A percentile compares a stretch with the other conserved stretches of the same genome.
Evolutionary conservation across 1,140 invertebrate species (phyloP).

Genomic region (Heterodera schachtii): DNA sequence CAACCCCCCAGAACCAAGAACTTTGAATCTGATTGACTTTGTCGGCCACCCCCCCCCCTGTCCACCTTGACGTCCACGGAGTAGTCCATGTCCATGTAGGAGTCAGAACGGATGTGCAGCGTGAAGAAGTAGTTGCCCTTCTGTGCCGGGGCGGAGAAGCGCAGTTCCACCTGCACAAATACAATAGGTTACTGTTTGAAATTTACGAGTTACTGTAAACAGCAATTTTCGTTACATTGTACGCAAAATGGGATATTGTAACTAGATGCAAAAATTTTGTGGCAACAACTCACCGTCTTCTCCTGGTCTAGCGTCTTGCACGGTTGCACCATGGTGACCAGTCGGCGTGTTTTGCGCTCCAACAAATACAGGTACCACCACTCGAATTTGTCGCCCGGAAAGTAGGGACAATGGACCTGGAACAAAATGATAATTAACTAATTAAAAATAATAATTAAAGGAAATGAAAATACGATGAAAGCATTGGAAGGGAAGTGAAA

Average conservation of each 20-base stretch:
- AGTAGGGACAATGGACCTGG: conserved; percentile 88
- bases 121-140: conserved; percentile 88
- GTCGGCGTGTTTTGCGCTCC: conserved; percentile 84
- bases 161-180: conserved; percentile 79
- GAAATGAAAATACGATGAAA: no score
- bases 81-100: conserved; percentile 75
- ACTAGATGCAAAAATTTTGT: no score
- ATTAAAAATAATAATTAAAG: no score
- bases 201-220: background rate
- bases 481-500: no score
- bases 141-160: conserved; percentile 91
- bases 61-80: conserved; percentile 58
- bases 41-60: no score
- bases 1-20: no score
- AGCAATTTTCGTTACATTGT: no score
- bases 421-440: no score
- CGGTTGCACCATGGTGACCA: conserved; percentile 86
- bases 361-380: conserved; percentile 99
- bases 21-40: background rate
- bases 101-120: conserved; percentile 91
- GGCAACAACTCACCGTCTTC: conserved; percentile 67
- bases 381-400: conserved; percentile 94
- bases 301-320: conserved; percentile 72
- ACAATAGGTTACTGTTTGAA: no score
- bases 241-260: no score